Evolutionary conservation across 2,888 invertebrate species (phyloP).

Genomic region (Pinctada fucata): DNA sequence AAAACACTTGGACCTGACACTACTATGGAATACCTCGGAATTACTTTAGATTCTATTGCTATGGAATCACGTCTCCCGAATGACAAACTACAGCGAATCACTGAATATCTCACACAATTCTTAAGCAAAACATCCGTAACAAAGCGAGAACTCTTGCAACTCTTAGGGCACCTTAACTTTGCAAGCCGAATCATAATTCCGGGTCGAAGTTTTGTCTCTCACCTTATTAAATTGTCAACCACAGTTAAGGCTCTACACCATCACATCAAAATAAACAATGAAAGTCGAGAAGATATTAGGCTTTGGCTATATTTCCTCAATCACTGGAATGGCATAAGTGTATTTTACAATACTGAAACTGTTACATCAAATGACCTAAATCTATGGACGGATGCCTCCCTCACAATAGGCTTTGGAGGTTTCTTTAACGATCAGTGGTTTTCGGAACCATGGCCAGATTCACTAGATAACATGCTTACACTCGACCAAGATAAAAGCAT

Average conservation of each 20-base stretch:
- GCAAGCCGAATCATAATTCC: constrained; percentile 33
- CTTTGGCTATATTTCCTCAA: constrained; percentile 15
- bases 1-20: constrained; percentile 27
- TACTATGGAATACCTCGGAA: constrained; percentile 31
- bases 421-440: constrained; percentile 29
- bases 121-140: constrained; percentile 10
- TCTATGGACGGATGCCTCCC: constrained; percentile 30
- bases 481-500: not conserved
- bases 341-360: constrained; percentile 16
- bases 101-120: constrained; percentile 8
- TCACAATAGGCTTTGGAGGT: constrained; percentile 29
- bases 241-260: constrained; percentile 33
- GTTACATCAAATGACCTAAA: not conserved
- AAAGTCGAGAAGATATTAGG: constrained; percentile 28
- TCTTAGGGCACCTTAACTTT: constrained; percentile 41
- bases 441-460: constrained; percentile 20
- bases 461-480: not conserved
- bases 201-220: constrained; percentile 34
- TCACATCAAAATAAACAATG: constrained; percentile 30
- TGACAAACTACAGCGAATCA: constrained; percentile 20
- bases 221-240: constrained; percentile 29
- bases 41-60: constrained; percentile 42
- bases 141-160: constrained; percentile 24
- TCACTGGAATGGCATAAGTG: constrained; percentile 24
- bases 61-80: constrained; percentile 35